Conservation (phyloP, 2,797 vertebrate species). For the Enteromius afrohamiltoni region DNA sequence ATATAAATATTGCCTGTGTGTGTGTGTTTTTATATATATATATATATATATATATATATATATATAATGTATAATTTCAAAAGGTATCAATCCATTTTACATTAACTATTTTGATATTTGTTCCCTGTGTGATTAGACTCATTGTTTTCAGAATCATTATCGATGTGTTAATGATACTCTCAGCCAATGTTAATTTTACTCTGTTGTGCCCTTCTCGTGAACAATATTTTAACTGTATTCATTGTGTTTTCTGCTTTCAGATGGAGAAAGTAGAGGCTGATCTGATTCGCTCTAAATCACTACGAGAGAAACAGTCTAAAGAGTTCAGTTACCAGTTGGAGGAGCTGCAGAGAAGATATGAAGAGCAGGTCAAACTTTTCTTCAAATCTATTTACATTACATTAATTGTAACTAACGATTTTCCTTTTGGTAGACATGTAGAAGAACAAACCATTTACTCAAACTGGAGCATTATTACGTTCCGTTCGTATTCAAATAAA, state of each 20-base stretch:
- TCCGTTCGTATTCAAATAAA: neutral
- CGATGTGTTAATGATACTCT: neutral
- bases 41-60: neutral
- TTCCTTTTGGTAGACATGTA: neutral
- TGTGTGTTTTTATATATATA: no score
- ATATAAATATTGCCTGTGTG: neutral
- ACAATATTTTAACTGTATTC: constrained; percentile 8
- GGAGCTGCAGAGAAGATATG: constrained; percentile 81
- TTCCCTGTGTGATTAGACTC: neutral
- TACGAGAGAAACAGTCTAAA: constrained; percentile 89
- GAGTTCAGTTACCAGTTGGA: constrained; percentile 88
- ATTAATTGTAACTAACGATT: neutral
- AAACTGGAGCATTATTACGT: neutral
- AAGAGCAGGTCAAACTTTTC: constrained; percentile 84
- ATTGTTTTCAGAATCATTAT: no score
- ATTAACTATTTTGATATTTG: neutral
- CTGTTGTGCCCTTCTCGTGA: constrained; percentile 5
- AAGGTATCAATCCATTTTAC: neutral
- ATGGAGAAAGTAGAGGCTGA: constrained; percentile 93
- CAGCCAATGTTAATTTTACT: neutral
- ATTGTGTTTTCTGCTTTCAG: constrained; percentile 69
- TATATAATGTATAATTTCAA: neutral
- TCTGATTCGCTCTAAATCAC: constrained; percentile 84
- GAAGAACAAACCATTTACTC: neutral
- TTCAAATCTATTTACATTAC: neutral